phyloP scores from a whole-genome alignment of 1,140 invertebrate species.

The Oreohelix idahoensis region DNA sequence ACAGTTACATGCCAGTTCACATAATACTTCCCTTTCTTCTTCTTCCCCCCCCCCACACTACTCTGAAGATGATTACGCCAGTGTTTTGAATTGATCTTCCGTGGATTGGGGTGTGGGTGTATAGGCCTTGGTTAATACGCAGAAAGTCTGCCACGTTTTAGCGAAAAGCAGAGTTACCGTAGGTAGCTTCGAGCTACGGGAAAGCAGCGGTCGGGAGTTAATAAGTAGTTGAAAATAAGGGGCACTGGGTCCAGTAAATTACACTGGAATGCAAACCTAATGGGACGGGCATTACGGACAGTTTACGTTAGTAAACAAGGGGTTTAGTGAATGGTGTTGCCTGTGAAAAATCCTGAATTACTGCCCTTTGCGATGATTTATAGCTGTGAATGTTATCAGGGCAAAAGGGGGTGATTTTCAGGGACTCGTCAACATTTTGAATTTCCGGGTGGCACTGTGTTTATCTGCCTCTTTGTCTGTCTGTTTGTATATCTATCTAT shows the following conservation, averaged over 20 bases:
- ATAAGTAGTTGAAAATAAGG: background rate
- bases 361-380: background rate
- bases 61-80: too few relatives aligned
- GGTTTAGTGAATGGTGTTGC: background rate
- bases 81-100: too few relatives aligned
- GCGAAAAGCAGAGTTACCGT: too few relatives aligned
- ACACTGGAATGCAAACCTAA: background rate
- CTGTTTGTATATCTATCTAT: background rate
- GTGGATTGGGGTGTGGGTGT: too few relatives aligned
- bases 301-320: background rate
- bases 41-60: too few relatives aligned
- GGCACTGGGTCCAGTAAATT: background rate
- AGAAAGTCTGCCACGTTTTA: too few relatives aligned
- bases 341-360: background rate
- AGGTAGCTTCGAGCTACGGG: background rate
- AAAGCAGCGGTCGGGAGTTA: background rate
- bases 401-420: background rate
- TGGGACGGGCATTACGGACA: background rate
- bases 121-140: too few relatives aligned
- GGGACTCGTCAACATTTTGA: background rate
- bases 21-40: too few relatives aligned
- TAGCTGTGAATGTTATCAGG: background rate
- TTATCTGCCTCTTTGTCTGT: background rate
- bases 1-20: too few relatives aligned
- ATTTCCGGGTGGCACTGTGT: background rate